phyloP scores from a whole-genome alignment of 2,113 vertebrate genomes.

The Ardeotis arabs region DNA sequence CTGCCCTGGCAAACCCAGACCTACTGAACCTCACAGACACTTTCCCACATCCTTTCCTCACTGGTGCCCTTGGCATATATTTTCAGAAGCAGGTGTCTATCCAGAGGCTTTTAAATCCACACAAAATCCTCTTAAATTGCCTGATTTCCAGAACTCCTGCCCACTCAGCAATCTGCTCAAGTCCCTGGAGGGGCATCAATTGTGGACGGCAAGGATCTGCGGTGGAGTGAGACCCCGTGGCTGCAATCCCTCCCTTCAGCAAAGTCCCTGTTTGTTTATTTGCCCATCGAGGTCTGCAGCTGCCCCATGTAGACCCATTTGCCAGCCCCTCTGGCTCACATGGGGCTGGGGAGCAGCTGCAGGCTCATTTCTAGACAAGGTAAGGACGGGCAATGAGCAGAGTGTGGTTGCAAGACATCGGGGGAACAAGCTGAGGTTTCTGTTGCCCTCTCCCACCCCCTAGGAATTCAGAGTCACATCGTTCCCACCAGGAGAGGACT shows the following conservation, averaged over 20 bases:
- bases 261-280: neutral
- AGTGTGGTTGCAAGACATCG: rapidly evolving
- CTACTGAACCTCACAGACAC: neutral
- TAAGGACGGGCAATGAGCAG: neutral
- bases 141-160: neutral
- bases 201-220: rapidly evolving
- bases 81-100: neutral
- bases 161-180: neutral
- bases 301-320: neutral
- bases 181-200: neutral
- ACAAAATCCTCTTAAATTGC: neutral
- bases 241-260: neutral
- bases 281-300: neutral
- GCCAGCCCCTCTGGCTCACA: rapidly evolving
- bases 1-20: neutral
- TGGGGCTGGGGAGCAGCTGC: neutral
- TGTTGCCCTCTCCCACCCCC: neutral
- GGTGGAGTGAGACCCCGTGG: rapidly evolving
- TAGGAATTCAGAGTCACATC: neutral
- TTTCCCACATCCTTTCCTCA: neutral
- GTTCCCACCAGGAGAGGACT: neutral
- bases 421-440: neutral
- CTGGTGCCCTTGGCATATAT: neutral
- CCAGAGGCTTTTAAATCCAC: neutral
- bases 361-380: neutral